A percentile compares a stretch with the other conserved stretches of the same genome.
Evolutionary conservation across 2,113 vertebrate genomes (phyloP).

Genomic region (Albula goreensis): DNA sequence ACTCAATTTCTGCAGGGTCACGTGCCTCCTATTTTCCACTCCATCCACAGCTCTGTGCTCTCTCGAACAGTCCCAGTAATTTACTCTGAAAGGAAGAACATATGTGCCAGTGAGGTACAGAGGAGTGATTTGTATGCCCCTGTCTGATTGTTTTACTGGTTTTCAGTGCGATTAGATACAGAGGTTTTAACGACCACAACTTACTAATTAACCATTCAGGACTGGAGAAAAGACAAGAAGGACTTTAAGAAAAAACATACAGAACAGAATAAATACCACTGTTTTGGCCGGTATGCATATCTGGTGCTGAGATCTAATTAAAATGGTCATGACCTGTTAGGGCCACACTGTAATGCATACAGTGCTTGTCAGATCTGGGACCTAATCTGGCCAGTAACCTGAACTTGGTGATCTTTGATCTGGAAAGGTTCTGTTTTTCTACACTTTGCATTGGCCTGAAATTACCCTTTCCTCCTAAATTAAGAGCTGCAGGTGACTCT

Average conservation of each 20-base stretch:
- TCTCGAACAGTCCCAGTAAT: background rate
- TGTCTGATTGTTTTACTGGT: background rate
- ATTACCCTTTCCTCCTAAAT: background rate
- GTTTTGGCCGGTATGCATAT: background rate
- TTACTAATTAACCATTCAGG: background rate
- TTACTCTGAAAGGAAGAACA: background rate
- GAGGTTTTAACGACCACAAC: background rate
- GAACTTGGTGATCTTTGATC: too few species aligned
- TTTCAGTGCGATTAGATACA: background rate
- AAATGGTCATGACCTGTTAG: background rate
- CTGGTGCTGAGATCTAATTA: background rate
- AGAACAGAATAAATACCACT: too few species aligned
- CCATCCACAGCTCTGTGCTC: background rate
- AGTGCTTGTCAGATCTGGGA: background rate
- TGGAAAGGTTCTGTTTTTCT: background rate
- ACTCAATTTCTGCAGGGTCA: constrained; percentile 2
- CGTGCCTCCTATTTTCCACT: background rate
- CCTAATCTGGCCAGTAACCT: background rate
- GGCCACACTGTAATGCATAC: background rate
- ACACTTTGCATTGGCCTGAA: background rate
- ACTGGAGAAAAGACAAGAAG: too few species aligned
- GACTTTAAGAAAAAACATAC: too few species aligned
- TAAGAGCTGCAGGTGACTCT: background rate
- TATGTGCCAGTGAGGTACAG: background rate
- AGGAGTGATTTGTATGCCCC: background rate